A percentile compares a stretch with the other conserved stretches of the same genome.
phyloP scores from a whole-genome alignment of 2,888 invertebrate genomes.

The Acronicta aceris region DNA sequence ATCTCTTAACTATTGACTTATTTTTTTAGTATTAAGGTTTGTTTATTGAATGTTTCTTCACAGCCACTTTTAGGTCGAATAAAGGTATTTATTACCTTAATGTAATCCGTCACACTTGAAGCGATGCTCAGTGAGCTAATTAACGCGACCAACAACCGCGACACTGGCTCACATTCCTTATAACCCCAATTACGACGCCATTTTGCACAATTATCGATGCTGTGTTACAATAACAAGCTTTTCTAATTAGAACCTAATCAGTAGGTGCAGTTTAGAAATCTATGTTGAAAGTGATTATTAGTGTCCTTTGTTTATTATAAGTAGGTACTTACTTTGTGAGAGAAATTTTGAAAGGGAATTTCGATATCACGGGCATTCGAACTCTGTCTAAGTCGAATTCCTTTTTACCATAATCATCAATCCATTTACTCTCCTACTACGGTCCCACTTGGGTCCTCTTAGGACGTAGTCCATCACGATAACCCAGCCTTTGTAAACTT shows the following conservation, averaged over 20 bases:
- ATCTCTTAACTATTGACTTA: too few species aligned
- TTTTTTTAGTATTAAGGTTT: background rate
- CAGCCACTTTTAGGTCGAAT: background rate
- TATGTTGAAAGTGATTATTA: background rate
- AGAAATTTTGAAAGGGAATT: too few species aligned
- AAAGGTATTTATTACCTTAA: slow-evolving; percentile 14
- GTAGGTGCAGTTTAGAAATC: background rate
- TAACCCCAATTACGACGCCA: slow-evolving; percentile 21
- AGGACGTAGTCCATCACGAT: too few species aligned
- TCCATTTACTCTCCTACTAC: too few species aligned
- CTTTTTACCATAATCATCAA: too few species aligned
- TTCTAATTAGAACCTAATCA: slow-evolving; percentile 15
- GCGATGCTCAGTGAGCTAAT: slow-evolving; percentile 31
- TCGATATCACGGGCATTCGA: too few species aligned
- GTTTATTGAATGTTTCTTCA: background rate
- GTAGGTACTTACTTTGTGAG: too few species aligned
- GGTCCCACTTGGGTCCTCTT: too few species aligned
- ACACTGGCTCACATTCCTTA: slow-evolving; percentile 24
- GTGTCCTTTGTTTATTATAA: too few species aligned
- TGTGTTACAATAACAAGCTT: background rate
- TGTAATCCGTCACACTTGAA: slow-evolving; percentile 33
- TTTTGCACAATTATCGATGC: slow-evolving; percentile 25
- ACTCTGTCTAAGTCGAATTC: too few species aligned
- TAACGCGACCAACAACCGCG: slow-evolving; percentile 22
- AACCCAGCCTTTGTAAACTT: too few species aligned